Percentiles rank a stretch among this genome's conserved stretches.
Evolutionary conservation across 2,113 vertebrate genomes (phyloP).

Genomic region (Actenoides hombroni): DNA sequence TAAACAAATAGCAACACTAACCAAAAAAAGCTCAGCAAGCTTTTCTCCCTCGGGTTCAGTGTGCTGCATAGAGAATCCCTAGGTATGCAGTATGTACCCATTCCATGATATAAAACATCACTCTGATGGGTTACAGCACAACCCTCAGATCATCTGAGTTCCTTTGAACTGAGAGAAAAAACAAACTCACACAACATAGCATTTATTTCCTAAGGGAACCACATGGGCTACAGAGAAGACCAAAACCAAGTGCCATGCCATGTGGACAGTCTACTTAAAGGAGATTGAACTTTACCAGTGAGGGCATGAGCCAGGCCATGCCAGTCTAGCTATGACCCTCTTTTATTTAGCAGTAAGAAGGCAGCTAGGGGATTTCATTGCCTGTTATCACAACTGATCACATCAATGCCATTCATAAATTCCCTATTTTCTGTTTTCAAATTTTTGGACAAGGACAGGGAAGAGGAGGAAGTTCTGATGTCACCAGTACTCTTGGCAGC

Average conservation of each 20-base stretch:
- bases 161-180: background rate
- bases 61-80: background rate
- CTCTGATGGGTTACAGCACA: background rate
- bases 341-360: background rate
- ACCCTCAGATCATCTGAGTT: background rate
- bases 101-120: background rate
- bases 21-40: background rate
- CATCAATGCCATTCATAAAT: background rate
- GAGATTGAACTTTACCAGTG: background rate
- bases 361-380: background rate
- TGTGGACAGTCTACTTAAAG: background rate
- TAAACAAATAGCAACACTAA: background rate
- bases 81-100: background rate
- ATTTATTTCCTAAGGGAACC: background rate
- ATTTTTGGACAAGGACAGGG: background rate
- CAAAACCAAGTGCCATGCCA: background rate
- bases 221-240: background rate
- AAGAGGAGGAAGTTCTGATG: background rate
- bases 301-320: background rate
- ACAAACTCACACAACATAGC: background rate
- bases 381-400: background rate
- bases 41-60: background rate
- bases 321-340: background rate
- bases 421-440: background rate
- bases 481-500: background rate